Evolutionary conservation across 2,113 vertebrate genomes (phyloP).

Genomic region (Talpa occidentalis): DNA sequence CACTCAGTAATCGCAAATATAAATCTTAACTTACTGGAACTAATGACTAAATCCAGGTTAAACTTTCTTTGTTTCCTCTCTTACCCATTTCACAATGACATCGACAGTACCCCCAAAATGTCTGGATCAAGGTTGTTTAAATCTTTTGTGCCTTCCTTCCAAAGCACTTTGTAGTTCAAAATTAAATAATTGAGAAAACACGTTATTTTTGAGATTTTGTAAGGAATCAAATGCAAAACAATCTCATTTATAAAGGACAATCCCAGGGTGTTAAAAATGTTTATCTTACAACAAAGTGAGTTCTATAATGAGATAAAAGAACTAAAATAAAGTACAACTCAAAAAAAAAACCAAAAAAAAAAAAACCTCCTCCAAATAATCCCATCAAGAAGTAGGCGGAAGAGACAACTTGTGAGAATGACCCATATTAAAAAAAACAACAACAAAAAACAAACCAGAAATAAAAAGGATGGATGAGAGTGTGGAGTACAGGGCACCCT

Average conservation of each 20-base stretch:
- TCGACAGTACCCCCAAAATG: not conserved
- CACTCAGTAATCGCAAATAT: not conserved
- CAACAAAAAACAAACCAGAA: too few relatives aligned
- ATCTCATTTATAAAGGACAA: not conserved
- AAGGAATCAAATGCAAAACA: not conserved
- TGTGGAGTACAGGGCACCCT: too few relatives aligned
- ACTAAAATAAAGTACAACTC: too few relatives aligned
- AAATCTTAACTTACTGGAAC: not conserved
- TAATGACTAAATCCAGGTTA: not conserved
- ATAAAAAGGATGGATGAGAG: too few relatives aligned
- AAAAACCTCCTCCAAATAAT: too few relatives aligned
- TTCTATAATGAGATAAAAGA: not conserved
- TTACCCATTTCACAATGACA: not conserved
- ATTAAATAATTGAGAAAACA: conserved; percentile 29
- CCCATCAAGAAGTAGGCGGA: too few relatives aligned
- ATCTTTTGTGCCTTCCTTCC: not conserved
- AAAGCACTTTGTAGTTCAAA: not conserved
- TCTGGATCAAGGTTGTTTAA: not conserved
- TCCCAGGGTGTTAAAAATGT: not conserved
- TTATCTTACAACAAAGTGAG: not conserved
- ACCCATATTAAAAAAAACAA: too few relatives aligned
- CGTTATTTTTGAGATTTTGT: conserved; percentile 2
- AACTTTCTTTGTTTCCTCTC: not conserved
- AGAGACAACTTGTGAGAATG: too few relatives aligned
- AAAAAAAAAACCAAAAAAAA: too few relatives aligned